Conservation (phyloP, 2,113 vertebrate genomes). For the Hymenochirus boettgeri region DNA sequence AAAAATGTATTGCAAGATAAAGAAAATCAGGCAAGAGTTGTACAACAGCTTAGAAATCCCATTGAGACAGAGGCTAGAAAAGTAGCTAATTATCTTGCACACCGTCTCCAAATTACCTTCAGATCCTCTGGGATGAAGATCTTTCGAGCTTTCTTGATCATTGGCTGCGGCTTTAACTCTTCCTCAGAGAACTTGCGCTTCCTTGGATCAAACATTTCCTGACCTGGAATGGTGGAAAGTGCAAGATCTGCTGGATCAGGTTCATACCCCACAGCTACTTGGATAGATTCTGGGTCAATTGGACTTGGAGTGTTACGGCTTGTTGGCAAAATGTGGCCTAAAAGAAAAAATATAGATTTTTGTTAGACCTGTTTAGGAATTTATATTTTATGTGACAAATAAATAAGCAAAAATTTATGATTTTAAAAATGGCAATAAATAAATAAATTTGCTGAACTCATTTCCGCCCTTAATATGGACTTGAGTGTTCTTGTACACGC, state of each 20-base stretch:
- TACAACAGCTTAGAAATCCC: too few relatives aligned
- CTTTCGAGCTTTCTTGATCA: constrained; percentile 98
- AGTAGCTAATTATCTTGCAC: constrained; percentile 17
- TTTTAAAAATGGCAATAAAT: too few relatives aligned
- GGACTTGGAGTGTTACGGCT: constrained; percentile 89
- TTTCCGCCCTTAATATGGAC: too few relatives aligned
- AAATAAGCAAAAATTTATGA: too few relatives aligned
- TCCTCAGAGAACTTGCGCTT: constrained; percentile 94
- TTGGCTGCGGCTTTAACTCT: constrained; percentile 95
- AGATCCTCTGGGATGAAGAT: constrained; percentile 93
- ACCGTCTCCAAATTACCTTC: constrained; percentile 88
- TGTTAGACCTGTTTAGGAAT: neutral
- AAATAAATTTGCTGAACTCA: too few relatives aligned
- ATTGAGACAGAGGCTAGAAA: too few relatives aligned
- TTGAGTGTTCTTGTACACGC: too few relatives aligned
- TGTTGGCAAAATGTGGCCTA: constrained; percentile 73
- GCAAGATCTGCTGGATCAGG: constrained; percentile 93
- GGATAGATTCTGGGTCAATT: constrained; percentile 93
- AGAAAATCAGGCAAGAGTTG: too few relatives aligned
- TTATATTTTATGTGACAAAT: neutral
- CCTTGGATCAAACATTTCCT: constrained; percentile 94
- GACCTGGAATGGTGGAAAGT: constrained; percentile 94
- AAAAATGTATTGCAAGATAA: too few relatives aligned
- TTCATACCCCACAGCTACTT: constrained; percentile 85
- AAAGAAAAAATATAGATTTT: constrained; percentile 35